Percentiles rank a stretch among this genome's conserved stretches.
phyloP scores from a whole-genome alignment of 2,113 vertebrate genomes.

The Microtus oregoni region DNA sequence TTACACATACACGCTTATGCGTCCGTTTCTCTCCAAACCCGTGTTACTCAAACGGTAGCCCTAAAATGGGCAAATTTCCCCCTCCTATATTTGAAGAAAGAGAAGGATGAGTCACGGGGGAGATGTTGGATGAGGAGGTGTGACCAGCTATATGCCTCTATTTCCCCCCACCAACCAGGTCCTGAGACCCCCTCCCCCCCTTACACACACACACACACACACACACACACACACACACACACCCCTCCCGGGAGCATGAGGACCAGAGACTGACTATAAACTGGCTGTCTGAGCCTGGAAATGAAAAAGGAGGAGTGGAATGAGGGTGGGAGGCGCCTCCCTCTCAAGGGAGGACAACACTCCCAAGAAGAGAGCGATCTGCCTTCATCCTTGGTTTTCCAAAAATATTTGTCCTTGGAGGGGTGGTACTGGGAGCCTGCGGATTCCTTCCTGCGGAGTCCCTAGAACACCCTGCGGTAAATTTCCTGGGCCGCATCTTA shows the following conservation, averaged over 20 bases:
- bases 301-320: fast-evolving
- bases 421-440: neutral
- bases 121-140: neutral
- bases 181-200: neutral
- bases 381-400: neutral
- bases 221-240: no score
- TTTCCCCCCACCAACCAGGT: neutral
- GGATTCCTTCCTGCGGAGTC: neutral
- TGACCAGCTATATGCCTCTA: neutral
- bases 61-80: neutral
- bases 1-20: fast-evolving
- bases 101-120: neutral
- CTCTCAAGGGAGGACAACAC: neutral
- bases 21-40: neutral
- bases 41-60: neutral
- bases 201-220: no score
- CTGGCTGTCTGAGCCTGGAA: neutral
- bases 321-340: neutral
- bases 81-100: neutral
- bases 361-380: neutral
- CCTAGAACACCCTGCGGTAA: neutral
- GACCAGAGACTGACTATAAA: neutral
- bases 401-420: neutral
- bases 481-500: neutral
- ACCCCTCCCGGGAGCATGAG: neutral